Evolutionary conservation across 2,113 vertebrate species (phyloP).

Genomic region (Cynoglossus semilaevis): DNA sequence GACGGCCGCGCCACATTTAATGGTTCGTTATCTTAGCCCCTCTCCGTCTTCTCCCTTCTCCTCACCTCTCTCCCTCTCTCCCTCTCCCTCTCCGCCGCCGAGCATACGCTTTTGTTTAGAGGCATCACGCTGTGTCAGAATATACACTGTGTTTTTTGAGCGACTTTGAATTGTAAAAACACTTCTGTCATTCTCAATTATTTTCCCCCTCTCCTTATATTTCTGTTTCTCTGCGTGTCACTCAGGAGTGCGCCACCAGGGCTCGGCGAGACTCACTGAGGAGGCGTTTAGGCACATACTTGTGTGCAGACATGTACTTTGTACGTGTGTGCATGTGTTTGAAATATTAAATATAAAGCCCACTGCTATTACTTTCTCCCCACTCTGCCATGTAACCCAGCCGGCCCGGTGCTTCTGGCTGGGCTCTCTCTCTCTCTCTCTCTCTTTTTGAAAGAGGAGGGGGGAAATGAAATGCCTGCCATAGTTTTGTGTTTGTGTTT

Average conservation of each 20-base stretch:
- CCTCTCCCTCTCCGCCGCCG: conserved; percentile 33
- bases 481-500: conserved; percentile 53
- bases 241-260: conserved; percentile 40
- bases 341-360: conserved; percentile 14
- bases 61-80: conserved; percentile 35
- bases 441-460: conserved; percentile 12
- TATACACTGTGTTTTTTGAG: conserved; percentile 53
- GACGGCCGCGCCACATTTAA: conserved; percentile 69
- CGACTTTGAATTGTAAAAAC: conserved; percentile 61
- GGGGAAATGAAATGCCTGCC: conserved; percentile 48
- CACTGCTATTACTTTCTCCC: conserved; percentile 33
- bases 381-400: conserved; percentile 22
- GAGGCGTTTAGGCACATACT: conserved; percentile 30
- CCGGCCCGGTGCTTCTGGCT: conserved; percentile 31
- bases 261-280: conserved; percentile 29
- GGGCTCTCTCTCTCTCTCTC: conserved; percentile 4
- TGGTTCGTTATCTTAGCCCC: conserved; percentile 72
- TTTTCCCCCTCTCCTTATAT: conserved; percentile 23
- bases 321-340: conserved; percentile 5
- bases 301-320: conserved; percentile 5
- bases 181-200: conserved; percentile 50
- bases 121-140: conserved; percentile 56
- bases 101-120: conserved; percentile 64
- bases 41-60: conserved; percentile 52
- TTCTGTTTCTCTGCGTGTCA: conserved; percentile 33